These are phyloP conservation scores for Harpagoxenus sublaevis DNA, from an alignment of 2,888 invertebrate species.

Conservation along the genomic window DNA sequence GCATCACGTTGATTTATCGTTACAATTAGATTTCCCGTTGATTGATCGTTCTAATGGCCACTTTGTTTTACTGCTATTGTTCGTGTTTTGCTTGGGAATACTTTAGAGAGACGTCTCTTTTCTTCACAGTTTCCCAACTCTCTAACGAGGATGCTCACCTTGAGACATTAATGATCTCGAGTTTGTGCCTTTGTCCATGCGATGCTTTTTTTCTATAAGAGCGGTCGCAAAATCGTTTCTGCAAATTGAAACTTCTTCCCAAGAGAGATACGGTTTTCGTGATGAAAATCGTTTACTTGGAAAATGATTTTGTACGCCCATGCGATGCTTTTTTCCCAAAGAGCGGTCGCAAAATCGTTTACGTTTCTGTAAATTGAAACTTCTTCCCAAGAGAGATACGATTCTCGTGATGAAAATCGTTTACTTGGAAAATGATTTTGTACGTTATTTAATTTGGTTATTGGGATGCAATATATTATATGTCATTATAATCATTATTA, in stretches of 20 bases:
- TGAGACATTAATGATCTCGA: slow-evolving; percentile 70
- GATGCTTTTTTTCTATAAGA: slow-evolving; percentile 43
- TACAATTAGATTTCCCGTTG: background rate
- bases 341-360: slow-evolving; percentile 13
- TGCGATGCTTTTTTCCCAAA: slow-evolving; percentile 41
- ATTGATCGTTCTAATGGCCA: background rate
- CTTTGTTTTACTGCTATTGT: slow-evolving; percentile 17
- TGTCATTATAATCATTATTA: background rate
- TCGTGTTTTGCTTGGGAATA: slow-evolving; percentile 23
- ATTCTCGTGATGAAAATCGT: background rate
- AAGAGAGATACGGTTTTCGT: background rate
- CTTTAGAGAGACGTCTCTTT: slow-evolving; percentile 60
- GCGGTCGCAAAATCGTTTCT: slow-evolving; percentile 1
- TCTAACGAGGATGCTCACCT: slow-evolving; percentile 75
- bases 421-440: background rate
- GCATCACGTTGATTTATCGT: slow-evolving; percentile 8
- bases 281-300: background rate
- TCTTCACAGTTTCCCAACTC: slow-evolving; percentile 57
- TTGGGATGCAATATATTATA: background rate
- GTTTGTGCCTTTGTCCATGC: slow-evolving; percentile 36
- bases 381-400: background rate
- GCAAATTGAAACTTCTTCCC: slow-evolving; percentile 8
- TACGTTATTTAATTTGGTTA: background rate
- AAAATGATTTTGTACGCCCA: background rate
- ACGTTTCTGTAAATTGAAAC: slow-evolving; percentile 19